Evolutionary conservation across 2,113 vertebrate genomes (phyloP), one percentile per base, ranked within the genome.

Genomic region (Pollachius pollachius): DNA sequence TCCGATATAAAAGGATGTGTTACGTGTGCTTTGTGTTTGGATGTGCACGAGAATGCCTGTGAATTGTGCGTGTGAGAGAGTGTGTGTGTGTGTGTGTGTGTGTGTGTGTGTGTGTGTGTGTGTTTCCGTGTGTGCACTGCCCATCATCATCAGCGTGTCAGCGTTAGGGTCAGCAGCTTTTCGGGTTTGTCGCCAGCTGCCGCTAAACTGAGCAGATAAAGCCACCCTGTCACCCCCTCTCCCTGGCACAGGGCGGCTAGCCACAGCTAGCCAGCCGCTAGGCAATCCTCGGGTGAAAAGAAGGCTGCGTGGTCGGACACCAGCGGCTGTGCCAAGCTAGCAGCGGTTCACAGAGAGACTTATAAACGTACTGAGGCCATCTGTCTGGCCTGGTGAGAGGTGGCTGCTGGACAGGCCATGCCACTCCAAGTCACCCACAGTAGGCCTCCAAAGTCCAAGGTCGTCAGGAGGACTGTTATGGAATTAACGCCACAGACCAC

Each of bases 311-410:
- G 59, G 15, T 70, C 75, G 61, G 56, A 54, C 66, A 30, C 41
- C 30, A 67, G 75, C 25, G 11, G 62, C 70, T 69, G 76, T 69
- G 77, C 73, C 81, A 84, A 86, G 17, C 71, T 48, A 52, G 41
- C 2, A 15, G 59, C 19, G 67, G 72, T 9, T 56, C 17, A 73
- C 67, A 70, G 19, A 57, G 54, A 57, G 54, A 17, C 54, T 16
- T 57, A 48, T 48, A 17, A 57, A 57, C 54, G 16, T 48, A 48
- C 41, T 48, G 41, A 48, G 41, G 41, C 41, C 41, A 48, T 48
- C 41, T 48, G 41, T 30, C 30, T 48, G 41, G 41, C 41, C 41
- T 48, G 41, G 41, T 2, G 41, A 48, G 41, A 3, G 30, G 2
- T 30, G 30, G 30, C 30, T 30, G 30, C 30, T 30, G 30, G 30